These are phyloP conservation scores for Misgurnus mizolepis DNA, from an alignment of 2,113 vertebrate species.

Conservation along the genomic window DNA sequence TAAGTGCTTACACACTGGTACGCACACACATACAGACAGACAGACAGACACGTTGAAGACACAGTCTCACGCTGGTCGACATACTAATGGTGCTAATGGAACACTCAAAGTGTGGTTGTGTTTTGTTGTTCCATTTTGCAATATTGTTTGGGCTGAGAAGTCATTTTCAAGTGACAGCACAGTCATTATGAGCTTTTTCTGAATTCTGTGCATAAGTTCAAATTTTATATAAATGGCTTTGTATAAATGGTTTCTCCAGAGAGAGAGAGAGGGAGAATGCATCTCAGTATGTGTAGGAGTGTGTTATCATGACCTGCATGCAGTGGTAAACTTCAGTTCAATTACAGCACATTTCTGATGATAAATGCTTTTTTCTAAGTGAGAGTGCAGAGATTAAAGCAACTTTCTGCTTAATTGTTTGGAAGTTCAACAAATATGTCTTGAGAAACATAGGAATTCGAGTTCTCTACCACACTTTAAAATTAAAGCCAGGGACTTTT, in stretches of 20 bases:
- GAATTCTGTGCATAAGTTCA: slow-evolving; percentile 14
- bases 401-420: slow-evolving; percentile 9
- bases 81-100: slow-evolving; percentile 27
- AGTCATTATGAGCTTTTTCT: neutral
- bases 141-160: slow-evolving; percentile 12
- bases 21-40: neutral
- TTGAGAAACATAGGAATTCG: neutral
- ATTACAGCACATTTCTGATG: slow-evolving; percentile 23
- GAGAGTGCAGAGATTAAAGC: slow-evolving; percentile 18
- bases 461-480: neutral
- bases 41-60: neutral
- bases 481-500: neutral
- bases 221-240: slow-evolving; percentile 29
- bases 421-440: slow-evolving; percentile 8
- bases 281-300: slow-evolving; percentile 34
- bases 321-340: slow-evolving; percentile 28
- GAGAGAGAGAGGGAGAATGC: slow-evolving; percentile 18
- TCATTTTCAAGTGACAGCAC: slow-evolving; percentile 33
- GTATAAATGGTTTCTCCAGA: neutral
- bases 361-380: slow-evolving; percentile 13
- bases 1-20: slow-evolving; percentile 69
- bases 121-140: slow-evolving; percentile 34
- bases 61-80: slow-evolving; percentile 15
- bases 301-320: slow-evolving; percentile 32
- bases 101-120: slow-evolving; percentile 25